Percentiles rank a stretch among this genome's conserved stretches.
Conservation (phyloP, 1,140 invertebrate species). For the Ostrea edulis region DNA sequence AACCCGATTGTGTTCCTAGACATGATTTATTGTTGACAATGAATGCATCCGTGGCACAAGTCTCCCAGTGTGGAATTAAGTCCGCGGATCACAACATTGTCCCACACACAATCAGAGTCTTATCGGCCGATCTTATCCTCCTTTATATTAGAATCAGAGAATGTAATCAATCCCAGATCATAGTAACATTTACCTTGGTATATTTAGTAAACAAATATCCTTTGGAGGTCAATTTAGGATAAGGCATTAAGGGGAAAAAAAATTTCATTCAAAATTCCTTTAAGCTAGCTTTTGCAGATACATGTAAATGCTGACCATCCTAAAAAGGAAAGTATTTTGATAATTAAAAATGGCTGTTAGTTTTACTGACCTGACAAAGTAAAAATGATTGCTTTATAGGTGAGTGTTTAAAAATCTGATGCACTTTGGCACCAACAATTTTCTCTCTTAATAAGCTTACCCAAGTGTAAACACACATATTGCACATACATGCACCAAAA, state of each 20-base stretch:
- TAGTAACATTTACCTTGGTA: constrained; percentile 4
- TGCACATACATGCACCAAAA: not conserved
- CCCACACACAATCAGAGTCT: constrained; percentile 4
- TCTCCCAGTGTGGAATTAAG: constrained; percentile 33
- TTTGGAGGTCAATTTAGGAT: constrained; percentile 17
- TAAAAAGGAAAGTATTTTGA: not conserved
- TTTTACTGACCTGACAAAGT: not conserved
- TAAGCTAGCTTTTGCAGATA: not conserved
- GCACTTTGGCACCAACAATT: constrained; percentile 1
- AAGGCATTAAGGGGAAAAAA: not conserved
- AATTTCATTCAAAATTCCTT: not conserved
- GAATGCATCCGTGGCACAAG: constrained; percentile 24
- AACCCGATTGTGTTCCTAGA: not conserved
- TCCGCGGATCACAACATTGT: not conserved
- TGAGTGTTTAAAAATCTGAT: constrained; percentile 12
- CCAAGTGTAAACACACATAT: not conserved
- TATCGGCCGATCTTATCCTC: not conserved
- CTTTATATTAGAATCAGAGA: constrained; percentile 6
- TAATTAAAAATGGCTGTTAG: not conserved
- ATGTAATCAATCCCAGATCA: constrained; percentile 12
- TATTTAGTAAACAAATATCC: constrained; percentile 16
- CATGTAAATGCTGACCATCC: not conserved
- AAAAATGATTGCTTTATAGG: not conserved
- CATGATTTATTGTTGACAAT: constrained; percentile 35
- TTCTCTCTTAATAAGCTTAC: constrained; percentile 14